Evolutionary conservation across 2,113 vertebrate genomes (phyloP).

Genomic region (Chaetodon trifascialis): DNA sequence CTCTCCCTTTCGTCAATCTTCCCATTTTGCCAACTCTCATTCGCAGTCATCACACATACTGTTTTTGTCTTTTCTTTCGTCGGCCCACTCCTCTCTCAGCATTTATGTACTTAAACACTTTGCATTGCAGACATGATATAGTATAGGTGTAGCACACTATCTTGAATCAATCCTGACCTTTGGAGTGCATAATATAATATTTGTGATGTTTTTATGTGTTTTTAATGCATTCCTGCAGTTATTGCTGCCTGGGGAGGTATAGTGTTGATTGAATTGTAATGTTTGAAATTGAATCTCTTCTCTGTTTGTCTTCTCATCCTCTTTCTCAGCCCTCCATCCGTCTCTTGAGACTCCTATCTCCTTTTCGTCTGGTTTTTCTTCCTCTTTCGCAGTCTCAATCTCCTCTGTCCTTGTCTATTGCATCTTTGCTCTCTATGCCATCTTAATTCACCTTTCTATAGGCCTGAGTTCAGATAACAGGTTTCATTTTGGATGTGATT

Average conservation of each 20-base stretch:
- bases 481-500: background rate
- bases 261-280: constrained; percentile 71
- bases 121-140: constrained; percentile 36
- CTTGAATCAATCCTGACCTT: constrained; percentile 53
- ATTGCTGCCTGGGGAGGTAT: constrained; percentile 68
- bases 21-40: constrained; percentile 58
- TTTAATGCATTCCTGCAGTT: constrained; percentile 63
- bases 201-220: constrained; percentile 63
- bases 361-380: constrained; percentile 20
- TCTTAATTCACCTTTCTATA: constrained; percentile 18
- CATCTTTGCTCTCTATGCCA: background rate
- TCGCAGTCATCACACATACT: constrained; percentile 37
- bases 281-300: constrained; percentile 64
- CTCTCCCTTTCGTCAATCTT: constrained; percentile 57
- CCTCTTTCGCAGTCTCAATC: constrained; percentile 17
- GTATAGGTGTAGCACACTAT: constrained; percentile 38
- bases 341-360: constrained; percentile 49
- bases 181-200: constrained; percentile 53
- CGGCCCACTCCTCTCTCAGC: constrained; percentile 10
- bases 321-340: constrained; percentile 43
- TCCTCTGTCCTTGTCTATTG: background rate
- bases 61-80: constrained; percentile 42
- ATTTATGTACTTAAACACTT: constrained; percentile 37
- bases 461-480: constrained; percentile 24
- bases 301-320: constrained; percentile 63